Evolutionary conservation across 2,797 vertebrate species (phyloP).

Genomic region (Graptemys geographica): DNA sequence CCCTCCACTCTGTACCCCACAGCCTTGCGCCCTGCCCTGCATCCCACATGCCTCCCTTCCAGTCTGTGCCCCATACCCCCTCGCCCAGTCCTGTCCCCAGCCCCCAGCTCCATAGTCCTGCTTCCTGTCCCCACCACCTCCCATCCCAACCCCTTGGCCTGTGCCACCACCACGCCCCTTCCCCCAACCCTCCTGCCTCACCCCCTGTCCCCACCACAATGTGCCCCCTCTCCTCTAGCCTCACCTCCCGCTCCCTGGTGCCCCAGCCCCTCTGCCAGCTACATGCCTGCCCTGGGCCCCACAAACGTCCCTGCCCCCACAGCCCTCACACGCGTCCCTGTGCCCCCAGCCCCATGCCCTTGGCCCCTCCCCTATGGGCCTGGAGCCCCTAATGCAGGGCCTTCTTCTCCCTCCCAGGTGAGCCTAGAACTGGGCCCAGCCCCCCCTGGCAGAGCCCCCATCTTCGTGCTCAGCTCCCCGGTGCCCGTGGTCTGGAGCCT

Average conservation of each 20-base stretch:
- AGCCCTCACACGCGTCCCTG: neutral
- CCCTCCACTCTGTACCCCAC: neutral
- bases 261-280: neutral
- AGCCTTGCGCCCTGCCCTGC: neutral
- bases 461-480: conserved; percentile 83
- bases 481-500: conserved; percentile 78
- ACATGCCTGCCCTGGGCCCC: neutral
- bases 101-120: neutral
- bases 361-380: neutral
- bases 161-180: no score
- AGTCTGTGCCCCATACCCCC: no score
- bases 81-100: neutral
- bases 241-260: neutral
- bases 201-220: neutral
- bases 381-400: neutral
- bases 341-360: neutral
- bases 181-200: neutral
- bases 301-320: neutral
- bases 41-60: neutral
- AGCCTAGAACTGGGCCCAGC: neutral
- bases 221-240: neutral
- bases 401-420: neutral
- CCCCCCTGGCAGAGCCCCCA: conserved; percentile 56
- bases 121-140: neutral
- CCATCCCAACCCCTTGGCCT: neutral